phyloP scores from a whole-genome alignment of 2,113 vertebrate species.

The Smithornis capensis region DNA sequence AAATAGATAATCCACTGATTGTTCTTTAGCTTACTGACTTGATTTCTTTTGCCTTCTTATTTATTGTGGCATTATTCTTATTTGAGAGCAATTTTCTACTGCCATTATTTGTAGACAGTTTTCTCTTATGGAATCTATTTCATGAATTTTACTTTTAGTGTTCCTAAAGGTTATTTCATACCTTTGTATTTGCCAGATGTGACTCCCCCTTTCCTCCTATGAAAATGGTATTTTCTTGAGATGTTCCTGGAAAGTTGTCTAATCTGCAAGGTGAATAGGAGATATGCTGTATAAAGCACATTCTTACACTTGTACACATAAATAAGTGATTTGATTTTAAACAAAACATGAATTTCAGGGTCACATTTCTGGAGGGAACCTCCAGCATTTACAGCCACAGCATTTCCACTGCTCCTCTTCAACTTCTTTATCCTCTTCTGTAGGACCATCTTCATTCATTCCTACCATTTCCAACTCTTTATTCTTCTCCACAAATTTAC shows the following conservation, averaged over 20 bases:
- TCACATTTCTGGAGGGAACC: background rate
- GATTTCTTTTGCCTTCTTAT: background rate
- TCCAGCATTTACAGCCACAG: background rate
- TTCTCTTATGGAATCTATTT: background rate
- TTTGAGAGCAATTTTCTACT: background rate
- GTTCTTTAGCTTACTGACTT: background rate
- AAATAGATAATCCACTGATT: background rate
- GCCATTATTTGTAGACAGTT: background rate
- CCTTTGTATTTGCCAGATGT: background rate
- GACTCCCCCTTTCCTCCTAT: background rate
- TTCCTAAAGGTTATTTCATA: background rate
- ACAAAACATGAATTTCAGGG: background rate
- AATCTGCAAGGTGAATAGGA: background rate
- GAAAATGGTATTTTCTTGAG: background rate
- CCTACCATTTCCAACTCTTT: background rate
- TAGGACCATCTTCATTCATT: background rate
- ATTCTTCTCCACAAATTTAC: background rate
- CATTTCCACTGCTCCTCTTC: background rate
- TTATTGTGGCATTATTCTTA: background rate
- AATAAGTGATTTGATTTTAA: background rate
- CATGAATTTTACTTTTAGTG: background rate
- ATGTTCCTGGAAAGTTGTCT: background rate
- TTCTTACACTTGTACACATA: background rate
- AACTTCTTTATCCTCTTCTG: background rate
- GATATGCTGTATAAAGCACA: background rate